Evolutionary conservation across 2,113 vertebrate genomes (phyloP).

Genomic region (Felis chaus): DNA sequence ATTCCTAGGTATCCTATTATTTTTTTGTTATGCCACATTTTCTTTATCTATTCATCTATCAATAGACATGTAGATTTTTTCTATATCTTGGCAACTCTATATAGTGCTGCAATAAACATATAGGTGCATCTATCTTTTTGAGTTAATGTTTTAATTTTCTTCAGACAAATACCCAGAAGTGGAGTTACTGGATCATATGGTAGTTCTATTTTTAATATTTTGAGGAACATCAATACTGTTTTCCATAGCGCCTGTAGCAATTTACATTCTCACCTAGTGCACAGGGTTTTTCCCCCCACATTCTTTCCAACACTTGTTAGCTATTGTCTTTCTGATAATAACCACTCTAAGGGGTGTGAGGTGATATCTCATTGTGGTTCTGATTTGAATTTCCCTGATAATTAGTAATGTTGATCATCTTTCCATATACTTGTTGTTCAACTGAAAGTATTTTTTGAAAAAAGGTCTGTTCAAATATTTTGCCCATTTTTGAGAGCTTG

Average conservation of each 20-base stretch:
- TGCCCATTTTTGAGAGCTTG: not conserved
- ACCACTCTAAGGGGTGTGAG: not conserved
- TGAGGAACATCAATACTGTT: not conserved
- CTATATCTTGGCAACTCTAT: not conserved
- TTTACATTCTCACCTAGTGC: not conserved
- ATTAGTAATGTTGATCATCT: not conserved
- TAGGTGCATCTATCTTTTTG: not conserved
- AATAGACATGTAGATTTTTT: not conserved
- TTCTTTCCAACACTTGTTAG: not conserved
- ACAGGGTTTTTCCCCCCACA: not conserved
- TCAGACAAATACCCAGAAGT: not conserved
- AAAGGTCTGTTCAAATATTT: not conserved
- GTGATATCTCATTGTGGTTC: not conserved
- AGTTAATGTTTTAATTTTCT: not conserved
- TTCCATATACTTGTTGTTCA: not conserved
- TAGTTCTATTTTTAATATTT: not conserved
- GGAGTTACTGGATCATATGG: not conserved
- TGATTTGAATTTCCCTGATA: not conserved
- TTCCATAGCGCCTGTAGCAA: not conserved
- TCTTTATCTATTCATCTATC: not conserved
- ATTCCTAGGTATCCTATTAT: not conserved
- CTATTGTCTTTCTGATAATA: not conserved
- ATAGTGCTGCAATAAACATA: not conserved
- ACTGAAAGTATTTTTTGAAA: not conserved
- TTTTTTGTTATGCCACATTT: not conserved